Conservation (phyloP, 92 coral and sea anemone species). For the Ricordea florida region DNA sequence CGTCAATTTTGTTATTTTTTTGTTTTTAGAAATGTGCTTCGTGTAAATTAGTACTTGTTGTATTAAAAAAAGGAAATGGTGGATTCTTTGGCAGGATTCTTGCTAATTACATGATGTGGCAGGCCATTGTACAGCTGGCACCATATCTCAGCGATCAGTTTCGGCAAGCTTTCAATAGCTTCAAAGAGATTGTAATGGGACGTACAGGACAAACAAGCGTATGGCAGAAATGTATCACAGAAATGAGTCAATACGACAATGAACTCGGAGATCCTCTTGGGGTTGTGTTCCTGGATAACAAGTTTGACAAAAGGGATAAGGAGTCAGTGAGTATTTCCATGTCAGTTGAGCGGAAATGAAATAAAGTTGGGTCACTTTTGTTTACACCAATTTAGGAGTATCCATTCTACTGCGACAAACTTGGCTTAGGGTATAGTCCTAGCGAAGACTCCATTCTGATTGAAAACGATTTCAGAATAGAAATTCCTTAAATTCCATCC, state of each 20-base stretch:
- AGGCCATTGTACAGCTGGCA: slow-evolving; percentile 57
- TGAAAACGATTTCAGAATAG: no score
- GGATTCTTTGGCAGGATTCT: slow-evolving; percentile 54
- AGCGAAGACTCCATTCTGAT: no score
- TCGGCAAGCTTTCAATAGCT: slow-evolving; percentile 46
- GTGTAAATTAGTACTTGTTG: no score
- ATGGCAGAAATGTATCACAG: slow-evolving; percentile 71
- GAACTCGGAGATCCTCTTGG: slow-evolving; percentile 86
- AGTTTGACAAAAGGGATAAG: slow-evolving; percentile 71
- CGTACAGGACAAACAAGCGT: slow-evolving; percentile 60
- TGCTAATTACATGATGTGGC: slow-evolving; percentile 98
- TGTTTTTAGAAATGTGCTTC: no score
- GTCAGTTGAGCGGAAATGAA: neutral
- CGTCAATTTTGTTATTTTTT: no score
- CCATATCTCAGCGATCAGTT: slow-evolving; percentile 53
- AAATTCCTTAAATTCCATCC: no score
- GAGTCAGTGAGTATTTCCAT: slow-evolving; percentile 52
- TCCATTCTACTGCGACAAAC: no score
- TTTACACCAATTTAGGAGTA: no score
- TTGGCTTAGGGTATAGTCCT: no score
- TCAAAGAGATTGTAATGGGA: slow-evolving; percentile 56
- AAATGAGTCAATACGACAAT: slow-evolving; percentile 40
- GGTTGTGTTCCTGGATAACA: slow-evolving; percentile 74
- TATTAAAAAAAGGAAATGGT: no score
- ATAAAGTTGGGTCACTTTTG: neutral